Evolutionary conservation across 2,888 invertebrate species (phyloP).

Genomic region (Cerastoderma edule): DNA sequence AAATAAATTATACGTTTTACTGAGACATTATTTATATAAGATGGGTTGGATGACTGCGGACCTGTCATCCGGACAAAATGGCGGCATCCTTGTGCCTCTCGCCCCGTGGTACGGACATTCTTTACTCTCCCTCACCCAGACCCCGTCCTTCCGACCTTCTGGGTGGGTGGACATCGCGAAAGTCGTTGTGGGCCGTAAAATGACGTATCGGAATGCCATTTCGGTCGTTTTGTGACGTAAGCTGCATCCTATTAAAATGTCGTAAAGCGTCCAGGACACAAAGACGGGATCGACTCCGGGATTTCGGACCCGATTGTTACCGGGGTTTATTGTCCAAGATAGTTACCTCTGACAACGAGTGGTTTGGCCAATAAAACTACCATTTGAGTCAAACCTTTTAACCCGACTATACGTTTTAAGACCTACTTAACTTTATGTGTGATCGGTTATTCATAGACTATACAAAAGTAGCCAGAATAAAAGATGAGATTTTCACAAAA

Average conservation of each 20-base stretch:
- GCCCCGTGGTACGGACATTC: conserved; percentile 41
- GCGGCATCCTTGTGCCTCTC: conserved; percentile 30
- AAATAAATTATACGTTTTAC: conserved; percentile 64
- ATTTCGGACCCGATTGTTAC: conserved; percentile 24
- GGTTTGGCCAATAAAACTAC: conserved; percentile 9
- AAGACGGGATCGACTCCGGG: background rate
- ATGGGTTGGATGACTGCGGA: conserved; percentile 44
- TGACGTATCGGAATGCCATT: conserved; percentile 17
- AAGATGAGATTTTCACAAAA: too few species aligned
- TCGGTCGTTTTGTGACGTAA: conserved; percentile 40
- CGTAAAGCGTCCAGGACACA: conserved; percentile 37
- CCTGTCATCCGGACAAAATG: conserved; percentile 57
- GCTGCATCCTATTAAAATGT: conserved; percentile 55
- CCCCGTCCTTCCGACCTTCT: too few species aligned
- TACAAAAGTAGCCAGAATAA: too few species aligned
- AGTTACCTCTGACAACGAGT: background rate
- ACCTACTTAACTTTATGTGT: too few species aligned
- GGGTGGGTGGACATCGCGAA: conserved; percentile 25
- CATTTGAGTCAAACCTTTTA: conserved; percentile 15
- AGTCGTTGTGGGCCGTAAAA: conserved; percentile 17
- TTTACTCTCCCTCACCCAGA: conserved; percentile 4
- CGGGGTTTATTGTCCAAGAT: conserved; percentile 11
- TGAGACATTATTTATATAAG: conserved; percentile 58
- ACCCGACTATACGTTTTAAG: background rate
- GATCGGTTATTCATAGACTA: too few species aligned